phyloP scores from a whole-genome alignment of 2,888 invertebrate genomes.

The Heliconius ismenius region DNA sequence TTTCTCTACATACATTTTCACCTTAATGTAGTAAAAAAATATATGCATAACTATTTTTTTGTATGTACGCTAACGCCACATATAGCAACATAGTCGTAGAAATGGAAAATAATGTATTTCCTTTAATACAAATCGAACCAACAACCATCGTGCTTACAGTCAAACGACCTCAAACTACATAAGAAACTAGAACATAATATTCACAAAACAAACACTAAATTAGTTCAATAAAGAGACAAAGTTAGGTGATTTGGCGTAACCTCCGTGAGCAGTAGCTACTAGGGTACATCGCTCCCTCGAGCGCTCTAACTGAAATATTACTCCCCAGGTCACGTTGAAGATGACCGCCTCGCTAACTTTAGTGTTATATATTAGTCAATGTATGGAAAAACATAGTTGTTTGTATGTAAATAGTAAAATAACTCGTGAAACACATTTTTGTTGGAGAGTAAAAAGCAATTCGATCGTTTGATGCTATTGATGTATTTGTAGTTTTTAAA shows the following conservation, averaged over 20 bases:
- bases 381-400: neutral
- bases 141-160: neutral
- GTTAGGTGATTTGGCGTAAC: conserved; percentile 37
- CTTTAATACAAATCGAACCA: neutral
- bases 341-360: conserved; percentile 47
- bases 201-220: conserved; percentile 33
- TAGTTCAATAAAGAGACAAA: conserved; percentile 42
- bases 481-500: too few relatives aligned
- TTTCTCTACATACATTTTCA: too few relatives aligned
- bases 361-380: conserved; percentile 42
- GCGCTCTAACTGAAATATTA: conserved; percentile 56
- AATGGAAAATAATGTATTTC: neutral
- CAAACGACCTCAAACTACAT: neutral
- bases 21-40: neutral
- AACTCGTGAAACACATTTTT: too few relatives aligned
- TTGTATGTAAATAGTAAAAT: conserved; percentile 17
- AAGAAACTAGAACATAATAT: neutral
- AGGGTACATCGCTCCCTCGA: conserved; percentile 47
- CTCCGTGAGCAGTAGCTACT: conserved; percentile 30
- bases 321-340: conserved; percentile 48
- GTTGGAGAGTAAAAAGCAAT: too few relatives aligned
- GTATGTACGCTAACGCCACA: too few relatives aligned
- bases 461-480: too few relatives aligned
- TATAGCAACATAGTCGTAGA: too few relatives aligned
- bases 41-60: neutral